Conservation (phyloP, 2,797 vertebrate species). For the Staurois parvus region DNA sequence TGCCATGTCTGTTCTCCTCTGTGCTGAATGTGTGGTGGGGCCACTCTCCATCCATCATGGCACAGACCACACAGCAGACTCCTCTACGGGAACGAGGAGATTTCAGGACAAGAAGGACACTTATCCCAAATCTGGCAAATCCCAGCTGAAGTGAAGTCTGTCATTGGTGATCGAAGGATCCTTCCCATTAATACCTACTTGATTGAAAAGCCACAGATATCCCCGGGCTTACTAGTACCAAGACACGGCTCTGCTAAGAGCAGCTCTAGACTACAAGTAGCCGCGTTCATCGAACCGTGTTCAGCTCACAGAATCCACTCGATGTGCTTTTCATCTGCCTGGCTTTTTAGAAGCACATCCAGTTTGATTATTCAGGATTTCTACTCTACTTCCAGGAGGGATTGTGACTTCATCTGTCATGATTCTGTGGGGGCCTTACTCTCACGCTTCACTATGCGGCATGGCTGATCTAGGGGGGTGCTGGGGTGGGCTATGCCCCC, state of each 20-base stretch:
- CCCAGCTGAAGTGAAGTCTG: background rate
- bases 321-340: background rate
- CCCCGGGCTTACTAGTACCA: background rate
- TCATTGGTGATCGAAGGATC: background rate
- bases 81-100: background rate
- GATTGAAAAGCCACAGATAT: background rate
- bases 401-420: too few relatives aligned
- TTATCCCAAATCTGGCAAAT: slow-evolving; percentile 1
- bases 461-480: too few relatives aligned
- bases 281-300: background rate
- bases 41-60: background rate
- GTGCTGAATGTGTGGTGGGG: background rate
- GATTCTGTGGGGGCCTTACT: too few relatives aligned
- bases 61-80: background rate
- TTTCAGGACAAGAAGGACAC: background rate
- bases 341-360: background rate
- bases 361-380: background rate
- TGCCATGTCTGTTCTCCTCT: background rate
- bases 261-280: background rate
- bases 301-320: background rate
- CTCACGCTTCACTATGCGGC: too few relatives aligned
- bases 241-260: background rate
- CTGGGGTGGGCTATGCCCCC: too few relatives aligned
- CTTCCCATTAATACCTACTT: background rate
- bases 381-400: background rate